A percentile compares a stretch with the other conserved stretches of the same genome.
phyloP scores from a whole-genome alignment of 2,113 vertebrate genomes.

The Cacatua alba region DNA sequence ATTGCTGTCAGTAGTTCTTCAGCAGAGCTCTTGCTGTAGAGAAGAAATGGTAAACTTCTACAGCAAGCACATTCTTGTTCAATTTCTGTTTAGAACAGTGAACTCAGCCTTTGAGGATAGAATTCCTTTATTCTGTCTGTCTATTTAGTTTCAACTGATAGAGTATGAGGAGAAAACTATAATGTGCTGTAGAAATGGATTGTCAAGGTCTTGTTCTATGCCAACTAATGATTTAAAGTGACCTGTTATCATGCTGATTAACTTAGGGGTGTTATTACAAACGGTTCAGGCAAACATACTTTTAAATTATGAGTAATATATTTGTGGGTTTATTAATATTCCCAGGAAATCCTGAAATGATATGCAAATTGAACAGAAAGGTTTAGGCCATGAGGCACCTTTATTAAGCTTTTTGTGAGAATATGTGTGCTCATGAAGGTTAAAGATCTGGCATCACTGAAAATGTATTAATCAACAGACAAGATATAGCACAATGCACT shows the following conservation, averaged over 20 bases:
- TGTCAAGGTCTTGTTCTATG: constrained; percentile 4
- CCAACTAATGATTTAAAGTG: background rate
- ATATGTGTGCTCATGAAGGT: constrained; percentile 33
- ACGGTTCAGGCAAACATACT: background rate
- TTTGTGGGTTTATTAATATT: background rate
- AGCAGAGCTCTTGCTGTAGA: background rate
- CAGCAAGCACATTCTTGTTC: fast-evolving
- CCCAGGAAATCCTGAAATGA: background rate
- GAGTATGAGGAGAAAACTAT: background rate
- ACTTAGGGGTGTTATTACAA: background rate
- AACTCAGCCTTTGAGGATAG: background rate
- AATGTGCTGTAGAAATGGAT: background rate
- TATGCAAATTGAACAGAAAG: background rate
- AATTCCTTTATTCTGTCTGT: background rate
- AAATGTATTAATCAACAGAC: constrained; percentile 73
- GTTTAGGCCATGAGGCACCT: background rate
- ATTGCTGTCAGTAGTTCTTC: background rate
- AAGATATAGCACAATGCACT: constrained; percentile 68
- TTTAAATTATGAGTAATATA: background rate
- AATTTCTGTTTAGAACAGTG: background rate
- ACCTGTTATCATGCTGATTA: background rate
- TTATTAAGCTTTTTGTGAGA: constrained; percentile 47
- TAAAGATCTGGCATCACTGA: constrained; percentile 62
- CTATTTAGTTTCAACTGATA: background rate
- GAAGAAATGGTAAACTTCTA: background rate